Conservation (phyloP, 2,888 invertebrate genomes). For the Xestia sexstrigata region DNA sequence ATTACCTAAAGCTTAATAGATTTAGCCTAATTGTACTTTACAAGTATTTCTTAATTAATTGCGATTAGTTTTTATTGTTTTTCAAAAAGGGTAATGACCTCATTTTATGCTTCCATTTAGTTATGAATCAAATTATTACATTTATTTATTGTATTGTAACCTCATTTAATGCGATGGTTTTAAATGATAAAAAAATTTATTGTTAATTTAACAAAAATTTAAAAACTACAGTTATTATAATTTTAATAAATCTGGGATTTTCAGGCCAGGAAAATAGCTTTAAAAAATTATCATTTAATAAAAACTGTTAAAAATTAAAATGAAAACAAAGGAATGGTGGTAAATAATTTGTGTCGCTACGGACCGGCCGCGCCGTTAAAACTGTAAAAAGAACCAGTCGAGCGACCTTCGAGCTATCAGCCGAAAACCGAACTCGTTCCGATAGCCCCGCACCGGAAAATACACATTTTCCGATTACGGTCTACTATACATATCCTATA, state of each 20-base stretch:
- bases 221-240: not conserved
- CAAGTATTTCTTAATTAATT: constrained; percentile 36
- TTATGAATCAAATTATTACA: not conserved
- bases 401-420: constrained; percentile 85
- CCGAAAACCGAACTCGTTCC: constrained; percentile 80
- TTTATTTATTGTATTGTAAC: not conserved
- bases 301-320: constrained; percentile 53
- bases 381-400: constrained; percentile 89
- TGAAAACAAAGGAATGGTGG: constrained; percentile 76
- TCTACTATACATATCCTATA: constrained; percentile 51
- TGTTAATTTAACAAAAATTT: not conserved
- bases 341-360: constrained; percentile 74
- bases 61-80: constrained; percentile 47
- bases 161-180: not conserved
- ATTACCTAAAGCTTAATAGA: constrained; percentile 6
- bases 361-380: constrained; percentile 85
- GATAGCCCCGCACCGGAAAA: constrained; percentile 72
- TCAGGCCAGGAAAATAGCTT: not conserved
- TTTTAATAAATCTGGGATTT: not conserved
- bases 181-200: not conserved
- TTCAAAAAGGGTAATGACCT: constrained; percentile 57
- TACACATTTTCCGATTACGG: constrained; percentile 75
- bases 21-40: constrained; percentile 18
- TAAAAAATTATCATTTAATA: no score
- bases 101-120: constrained; percentile 27